phyloP scores from a whole-genome alignment of 2,797 vertebrate genomes.

The Spinus olivaceus region DNA sequence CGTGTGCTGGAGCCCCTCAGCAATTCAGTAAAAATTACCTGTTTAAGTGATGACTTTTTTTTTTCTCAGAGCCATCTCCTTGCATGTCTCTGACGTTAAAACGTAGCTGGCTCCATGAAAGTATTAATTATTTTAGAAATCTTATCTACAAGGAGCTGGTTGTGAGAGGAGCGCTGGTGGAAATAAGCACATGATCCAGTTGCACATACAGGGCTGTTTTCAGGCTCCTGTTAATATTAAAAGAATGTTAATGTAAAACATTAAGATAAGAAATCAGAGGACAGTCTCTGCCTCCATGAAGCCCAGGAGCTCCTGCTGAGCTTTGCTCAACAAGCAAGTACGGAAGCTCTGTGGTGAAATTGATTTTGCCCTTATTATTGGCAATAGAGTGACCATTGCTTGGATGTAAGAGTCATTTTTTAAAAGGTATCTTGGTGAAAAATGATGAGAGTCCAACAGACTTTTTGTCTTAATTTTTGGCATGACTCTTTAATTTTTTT shows the following conservation, averaged over 20 bases:
- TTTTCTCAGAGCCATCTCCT: background rate
- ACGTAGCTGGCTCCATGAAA: background rate
- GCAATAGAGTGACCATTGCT: background rate
- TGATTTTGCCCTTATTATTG: constrained; percentile 16
- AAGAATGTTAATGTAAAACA: background rate
- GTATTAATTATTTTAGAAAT: background rate
- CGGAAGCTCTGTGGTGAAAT: background rate
- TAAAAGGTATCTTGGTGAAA: background rate
- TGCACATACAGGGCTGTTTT: background rate
- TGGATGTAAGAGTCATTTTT: background rate
- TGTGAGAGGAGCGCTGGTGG: background rate
- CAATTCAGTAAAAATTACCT: background rate
- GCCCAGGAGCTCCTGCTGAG: constrained; percentile 8
- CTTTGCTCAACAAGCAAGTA: background rate
- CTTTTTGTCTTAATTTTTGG: constrained; percentile 1
- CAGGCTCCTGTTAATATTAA: background rate
- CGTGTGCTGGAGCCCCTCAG: background rate
- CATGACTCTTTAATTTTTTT: background rate
- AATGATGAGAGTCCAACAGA: background rate
- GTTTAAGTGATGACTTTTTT: background rate
- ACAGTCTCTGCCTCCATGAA: background rate
- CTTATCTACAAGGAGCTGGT: background rate
- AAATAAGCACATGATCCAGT: background rate
- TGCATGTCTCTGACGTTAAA: background rate
- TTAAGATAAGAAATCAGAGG: constrained; percentile 16